These are phyloP conservation scores for Chelidonichthys spinosus DNA, from an alignment of 2,797 vertebrate species.

Conservation along the genomic window DNA sequence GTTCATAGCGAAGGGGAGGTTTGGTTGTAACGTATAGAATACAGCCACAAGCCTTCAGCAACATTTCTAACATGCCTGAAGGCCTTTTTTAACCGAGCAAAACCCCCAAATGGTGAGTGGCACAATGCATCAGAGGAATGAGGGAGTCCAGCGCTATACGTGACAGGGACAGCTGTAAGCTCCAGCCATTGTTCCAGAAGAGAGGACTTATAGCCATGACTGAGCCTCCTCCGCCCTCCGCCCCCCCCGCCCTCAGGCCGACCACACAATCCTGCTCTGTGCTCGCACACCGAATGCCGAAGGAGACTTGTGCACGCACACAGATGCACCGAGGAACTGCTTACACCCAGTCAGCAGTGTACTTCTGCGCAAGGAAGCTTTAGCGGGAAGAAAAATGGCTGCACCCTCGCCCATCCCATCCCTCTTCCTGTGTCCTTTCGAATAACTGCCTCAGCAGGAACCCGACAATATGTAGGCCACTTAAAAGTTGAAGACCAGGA, in stretches of 20 bases:
- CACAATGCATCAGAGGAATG: constrained; percentile 75
- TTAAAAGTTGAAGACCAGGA: constrained; percentile 33
- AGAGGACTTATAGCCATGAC: constrained; percentile 76
- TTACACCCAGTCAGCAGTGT: constrained; percentile 73
- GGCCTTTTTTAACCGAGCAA: constrained; percentile 46
- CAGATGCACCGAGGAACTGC: constrained; percentile 65
- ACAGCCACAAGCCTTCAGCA: constrained; percentile 46
- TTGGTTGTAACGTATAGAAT: constrained; percentile 33
- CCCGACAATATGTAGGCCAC: constrained; percentile 68
- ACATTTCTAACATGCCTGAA: constrained; percentile 67
- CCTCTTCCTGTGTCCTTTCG: constrained; percentile 75
- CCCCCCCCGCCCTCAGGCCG: constrained; percentile 25
- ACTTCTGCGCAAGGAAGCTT: constrained; percentile 63
- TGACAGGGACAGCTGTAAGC: constrained; percentile 82
- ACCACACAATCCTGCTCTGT: constrained; percentile 67
- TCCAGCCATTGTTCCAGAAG: constrained; percentile 80
- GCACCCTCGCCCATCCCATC: constrained; percentile 57
- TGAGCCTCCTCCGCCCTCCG: constrained; percentile 58
- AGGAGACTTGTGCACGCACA: constrained; percentile 13
- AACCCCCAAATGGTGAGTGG: constrained; percentile 53
- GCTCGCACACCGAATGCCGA: constrained; percentile 27
- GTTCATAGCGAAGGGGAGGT: background rate
- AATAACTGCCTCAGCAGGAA: constrained; percentile 79
- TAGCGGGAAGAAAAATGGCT: constrained; percentile 75
- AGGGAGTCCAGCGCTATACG: constrained; percentile 65